phyloP scores from a whole-genome alignment of 2,113 vertebrate genomes.

The Gallinago paraguaiae region DNA sequence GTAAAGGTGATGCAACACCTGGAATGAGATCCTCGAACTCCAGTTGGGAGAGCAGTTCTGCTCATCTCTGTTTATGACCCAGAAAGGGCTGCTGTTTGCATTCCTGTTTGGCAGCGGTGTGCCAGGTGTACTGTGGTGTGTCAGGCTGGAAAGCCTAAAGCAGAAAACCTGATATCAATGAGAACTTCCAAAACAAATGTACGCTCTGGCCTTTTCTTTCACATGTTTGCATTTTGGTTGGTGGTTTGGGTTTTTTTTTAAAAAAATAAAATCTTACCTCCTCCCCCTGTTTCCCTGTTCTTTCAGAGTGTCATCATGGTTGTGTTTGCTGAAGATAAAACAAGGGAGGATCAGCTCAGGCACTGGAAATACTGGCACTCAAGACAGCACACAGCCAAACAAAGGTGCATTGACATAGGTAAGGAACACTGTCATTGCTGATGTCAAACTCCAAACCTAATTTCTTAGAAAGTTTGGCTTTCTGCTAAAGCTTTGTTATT shows the following conservation, averaged over 20 bases:
- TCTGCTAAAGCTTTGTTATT: conserved; percentile 46
- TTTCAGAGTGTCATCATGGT: conserved; percentile 96
- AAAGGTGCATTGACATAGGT: conserved; percentile 98
- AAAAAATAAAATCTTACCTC: not conserved
- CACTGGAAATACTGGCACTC: conserved; percentile 99
- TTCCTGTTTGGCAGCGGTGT: not conserved
- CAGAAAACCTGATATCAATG: not conserved
- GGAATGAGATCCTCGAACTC: conserved; percentile 11
- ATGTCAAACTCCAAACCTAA: conserved; percentile 19
- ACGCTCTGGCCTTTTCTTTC: not conserved
- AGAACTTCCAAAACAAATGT: not conserved
- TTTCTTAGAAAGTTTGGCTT: conserved; percentile 59
- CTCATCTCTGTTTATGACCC: conserved; percentile 10
- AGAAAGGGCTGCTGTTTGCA: not conserved
- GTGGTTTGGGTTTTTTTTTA: no score
- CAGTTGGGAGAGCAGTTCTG: not conserved
- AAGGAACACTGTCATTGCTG: conserved; percentile 27
- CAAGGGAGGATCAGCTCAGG: conserved; percentile 93
- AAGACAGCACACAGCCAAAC: conserved; percentile 96
- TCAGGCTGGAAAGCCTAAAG: not conserved
- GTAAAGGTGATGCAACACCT: conserved; percentile 42
- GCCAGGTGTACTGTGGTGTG: not conserved
- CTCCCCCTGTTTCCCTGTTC: not conserved
- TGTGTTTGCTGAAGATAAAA: conserved; percentile 98
- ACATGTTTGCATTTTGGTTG: not conserved